phyloP scores from a whole-genome alignment of 2,888 invertebrate species.

The Amphiduros pacificus region DNA sequence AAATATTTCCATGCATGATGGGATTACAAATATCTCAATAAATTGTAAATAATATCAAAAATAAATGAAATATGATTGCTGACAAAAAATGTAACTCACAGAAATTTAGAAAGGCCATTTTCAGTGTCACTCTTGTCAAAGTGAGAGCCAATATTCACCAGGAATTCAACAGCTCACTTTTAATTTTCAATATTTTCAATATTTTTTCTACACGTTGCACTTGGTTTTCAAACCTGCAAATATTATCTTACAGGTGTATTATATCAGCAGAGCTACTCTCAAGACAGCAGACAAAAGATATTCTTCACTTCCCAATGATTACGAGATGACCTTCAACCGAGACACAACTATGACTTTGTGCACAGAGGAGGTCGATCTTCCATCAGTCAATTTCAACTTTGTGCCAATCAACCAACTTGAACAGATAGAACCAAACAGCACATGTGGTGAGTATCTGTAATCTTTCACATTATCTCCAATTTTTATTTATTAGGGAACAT shows the following conservation, averaged over 20 bases:
- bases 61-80: too few relatives aligned
- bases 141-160: too few relatives aligned
- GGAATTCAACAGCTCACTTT: not conserved
- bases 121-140: too few relatives aligned
- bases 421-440: conserved; percentile 68
- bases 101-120: too few relatives aligned
- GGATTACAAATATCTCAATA: too few relatives aligned
- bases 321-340: conserved; percentile 85
- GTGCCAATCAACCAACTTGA: conserved; percentile 75
- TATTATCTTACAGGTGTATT: conserved; percentile 72
- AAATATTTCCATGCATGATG: too few relatives aligned
- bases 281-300: conserved; percentile 94
- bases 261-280: conserved; percentile 79
- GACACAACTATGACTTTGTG: conserved; percentile 67
- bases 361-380: conserved; percentile 67
- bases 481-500: too few relatives aligned
- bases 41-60: too few relatives aligned
- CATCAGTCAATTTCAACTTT: conserved; percentile 78
- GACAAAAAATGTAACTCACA: too few relatives aligned
- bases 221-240: too few relatives aligned
- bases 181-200: not conserved
- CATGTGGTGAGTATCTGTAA: conserved; percentile 76
- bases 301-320: conserved; percentile 83
- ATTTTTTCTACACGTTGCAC: too few relatives aligned
- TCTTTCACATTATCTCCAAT: too few relatives aligned